phyloP scores from a whole-genome alignment of 2,888 invertebrate genomes.

The Chrysolina oricalcia region DNA sequence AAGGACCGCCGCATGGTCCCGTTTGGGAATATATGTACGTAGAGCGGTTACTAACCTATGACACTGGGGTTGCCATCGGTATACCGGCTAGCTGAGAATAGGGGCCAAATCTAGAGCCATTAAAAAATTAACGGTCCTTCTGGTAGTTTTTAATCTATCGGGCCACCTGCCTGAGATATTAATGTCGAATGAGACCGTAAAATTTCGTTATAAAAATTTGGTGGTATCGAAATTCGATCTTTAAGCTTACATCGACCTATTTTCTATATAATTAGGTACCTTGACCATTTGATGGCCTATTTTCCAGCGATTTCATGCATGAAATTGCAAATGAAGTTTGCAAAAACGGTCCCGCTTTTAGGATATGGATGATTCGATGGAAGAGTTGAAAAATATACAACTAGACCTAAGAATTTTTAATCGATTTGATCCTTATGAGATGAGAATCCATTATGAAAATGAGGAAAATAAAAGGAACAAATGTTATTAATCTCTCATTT shows the following conservation, averaged over 20 bases:
- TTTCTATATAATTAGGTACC: not conserved
- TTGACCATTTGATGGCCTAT: not conserved
- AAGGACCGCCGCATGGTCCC: constrained; percentile 19
- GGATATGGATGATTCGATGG: not conserved
- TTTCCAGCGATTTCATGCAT: not conserved
- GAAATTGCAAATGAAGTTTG: not conserved
- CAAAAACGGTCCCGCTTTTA: not conserved
- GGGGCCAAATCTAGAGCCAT: constrained; percentile 22
- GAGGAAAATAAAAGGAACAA: too few species aligned
- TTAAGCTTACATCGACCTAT: constrained; percentile 1
- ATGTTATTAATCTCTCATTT: too few species aligned
- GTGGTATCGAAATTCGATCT: constrained; percentile 11
- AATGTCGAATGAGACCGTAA: not conserved
- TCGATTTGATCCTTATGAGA: too few species aligned
- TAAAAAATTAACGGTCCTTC: constrained; percentile 27
- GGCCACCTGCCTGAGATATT: constrained; percentile 15
- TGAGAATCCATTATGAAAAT: too few species aligned
- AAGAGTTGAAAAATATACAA: too few species aligned
- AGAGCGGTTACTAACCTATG: constrained; percentile 32
- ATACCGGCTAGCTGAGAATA: constrained; percentile 15
- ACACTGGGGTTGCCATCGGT: constrained; percentile 18
- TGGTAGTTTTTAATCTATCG: constrained; percentile 7
- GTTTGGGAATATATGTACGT: constrained; percentile 25
- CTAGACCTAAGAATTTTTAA: too few species aligned
- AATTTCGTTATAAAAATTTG: constrained; percentile 12